phyloP scores from a whole-genome alignment of 2,888 invertebrate species.

The Smittia sp. region DNA sequence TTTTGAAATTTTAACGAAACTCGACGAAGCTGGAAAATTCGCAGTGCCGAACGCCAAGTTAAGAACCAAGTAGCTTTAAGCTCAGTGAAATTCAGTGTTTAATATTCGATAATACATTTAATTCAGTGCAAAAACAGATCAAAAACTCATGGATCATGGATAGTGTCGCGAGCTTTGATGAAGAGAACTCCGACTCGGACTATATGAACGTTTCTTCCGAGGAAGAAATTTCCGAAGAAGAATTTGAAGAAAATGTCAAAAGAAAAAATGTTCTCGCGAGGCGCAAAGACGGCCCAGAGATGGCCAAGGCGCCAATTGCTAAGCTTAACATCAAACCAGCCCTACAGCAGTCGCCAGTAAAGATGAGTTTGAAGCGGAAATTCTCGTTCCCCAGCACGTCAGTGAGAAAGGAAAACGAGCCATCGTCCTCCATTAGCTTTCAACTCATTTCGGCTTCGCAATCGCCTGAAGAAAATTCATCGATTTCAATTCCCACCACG shows the following conservation, averaged over 20 bases:
- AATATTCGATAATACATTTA: not conserved
- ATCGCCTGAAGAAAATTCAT: slow-evolving; percentile 28
- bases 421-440: slow-evolving; percentile 36
- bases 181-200: slow-evolving; percentile 29
- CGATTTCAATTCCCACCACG: slow-evolving; percentile 21
- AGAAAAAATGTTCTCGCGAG: not conserved
- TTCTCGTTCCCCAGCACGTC: slow-evolving; percentile 13
- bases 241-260: slow-evolving; percentile 30
- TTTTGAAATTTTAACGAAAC: too few relatives aligned
- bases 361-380: slow-evolving; percentile 38
- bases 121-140: not conserved
- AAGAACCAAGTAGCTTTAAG: not conserved
- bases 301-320: slow-evolving; percentile 25
- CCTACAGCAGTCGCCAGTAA: not conserved
- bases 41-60: not conserved
- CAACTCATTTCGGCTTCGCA: slow-evolving; percentile 38
- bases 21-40: not conserved
- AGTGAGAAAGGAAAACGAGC: slow-evolving; percentile 32
- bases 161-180: slow-evolving; percentile 37
- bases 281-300: slow-evolving; percentile 29
- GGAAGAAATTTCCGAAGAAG: slow-evolving; percentile 34
- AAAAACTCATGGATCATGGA: slow-evolving; percentile 40
- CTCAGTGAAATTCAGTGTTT: not conserved
- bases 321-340: slow-evolving; percentile 30
- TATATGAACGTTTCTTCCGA: slow-evolving; percentile 32